A percentile compares a stretch with the other conserved stretches of the same genome.
These are phyloP conservation scores for Carassius gibelio DNA, from an alignment of 2,113 vertebrate species.

Conservation along the genomic window DNA sequence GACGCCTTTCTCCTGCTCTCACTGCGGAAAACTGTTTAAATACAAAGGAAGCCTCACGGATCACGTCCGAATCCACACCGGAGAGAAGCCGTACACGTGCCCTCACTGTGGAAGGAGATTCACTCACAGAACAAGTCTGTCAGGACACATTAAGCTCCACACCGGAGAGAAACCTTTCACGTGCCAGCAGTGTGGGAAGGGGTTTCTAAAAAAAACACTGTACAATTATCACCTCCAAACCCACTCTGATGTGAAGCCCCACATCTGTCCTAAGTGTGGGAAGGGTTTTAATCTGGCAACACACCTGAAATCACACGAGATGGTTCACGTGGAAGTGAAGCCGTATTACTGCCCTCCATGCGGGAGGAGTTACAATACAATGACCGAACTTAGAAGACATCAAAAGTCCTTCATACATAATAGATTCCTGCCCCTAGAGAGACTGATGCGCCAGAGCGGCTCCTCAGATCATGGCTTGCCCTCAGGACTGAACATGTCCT, in stretches of 20 bases:
- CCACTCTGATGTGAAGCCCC: neutral
- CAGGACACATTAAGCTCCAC: neutral
- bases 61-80: too few relatives aligned
- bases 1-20: neutral
- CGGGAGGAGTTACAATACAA: neutral
- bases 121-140: neutral
- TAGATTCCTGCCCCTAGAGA: neutral
- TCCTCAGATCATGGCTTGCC: neutral
- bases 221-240: neutral
- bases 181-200: neutral
- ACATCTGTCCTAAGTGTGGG: neutral
- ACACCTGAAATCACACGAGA: neutral
- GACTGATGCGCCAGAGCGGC: neutral
- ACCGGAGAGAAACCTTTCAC: neutral
- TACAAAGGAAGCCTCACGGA: neutral
- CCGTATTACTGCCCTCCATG: neutral
- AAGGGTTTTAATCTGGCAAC: neutral
- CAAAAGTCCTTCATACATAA: neutral
- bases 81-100: too few relatives aligned
- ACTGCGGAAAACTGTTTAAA: neutral
- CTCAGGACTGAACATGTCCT: neutral
- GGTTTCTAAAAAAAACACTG: neutral
- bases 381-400: neutral
- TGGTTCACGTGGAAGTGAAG: neutral
- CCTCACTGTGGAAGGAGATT: neutral